These are phyloP conservation scores for Stenchaetothrips biformis DNA, from an alignment of 2,888 invertebrate genomes.

Conservation along the genomic window DNA sequence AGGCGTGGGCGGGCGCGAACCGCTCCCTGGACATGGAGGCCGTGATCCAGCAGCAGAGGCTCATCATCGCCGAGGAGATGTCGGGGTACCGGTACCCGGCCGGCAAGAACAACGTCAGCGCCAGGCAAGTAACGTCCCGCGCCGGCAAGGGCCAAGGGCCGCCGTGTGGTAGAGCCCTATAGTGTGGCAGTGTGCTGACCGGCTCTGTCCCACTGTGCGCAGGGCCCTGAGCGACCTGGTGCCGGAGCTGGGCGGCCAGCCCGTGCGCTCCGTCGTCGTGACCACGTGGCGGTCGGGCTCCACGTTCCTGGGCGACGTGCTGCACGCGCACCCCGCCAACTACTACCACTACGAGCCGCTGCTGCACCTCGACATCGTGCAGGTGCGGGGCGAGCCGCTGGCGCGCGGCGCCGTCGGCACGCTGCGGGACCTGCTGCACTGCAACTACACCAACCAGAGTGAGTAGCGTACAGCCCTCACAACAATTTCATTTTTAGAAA, in stretches of 20 bases:
- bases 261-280: conserved; percentile 69
- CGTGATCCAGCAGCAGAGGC: conserved; percentile 55
- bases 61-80: conserved; percentile 54
- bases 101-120: conserved; percentile 51
- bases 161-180: too few species aligned
- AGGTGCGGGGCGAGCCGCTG: conserved; percentile 69
- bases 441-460: conserved; percentile 68
- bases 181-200: conserved; percentile 20
- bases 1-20: conserved; percentile 35
- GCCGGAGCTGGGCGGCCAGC: conserved; percentile 64
- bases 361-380: conserved; percentile 73
- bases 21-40: conserved; percentile 48
- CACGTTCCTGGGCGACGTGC: conserved; percentile 79
- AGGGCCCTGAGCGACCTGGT: conserved; percentile 62
- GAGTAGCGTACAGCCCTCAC: conserved; percentile 35
- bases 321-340: conserved; percentile 78
- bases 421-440: conserved; percentile 67
- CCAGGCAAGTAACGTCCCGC: too few species aligned
- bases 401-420: conserved; percentile 62
- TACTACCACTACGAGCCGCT: conserved; percentile 89
- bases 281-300: conserved; percentile 91
- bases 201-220: background rate
- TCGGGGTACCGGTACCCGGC: conserved; percentile 57
- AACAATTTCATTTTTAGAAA: too few species aligned
- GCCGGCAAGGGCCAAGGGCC: too few species aligned